phyloP scores from a whole-genome alignment of 2,888 invertebrate species.

The Polyommatus icarus region DNA sequence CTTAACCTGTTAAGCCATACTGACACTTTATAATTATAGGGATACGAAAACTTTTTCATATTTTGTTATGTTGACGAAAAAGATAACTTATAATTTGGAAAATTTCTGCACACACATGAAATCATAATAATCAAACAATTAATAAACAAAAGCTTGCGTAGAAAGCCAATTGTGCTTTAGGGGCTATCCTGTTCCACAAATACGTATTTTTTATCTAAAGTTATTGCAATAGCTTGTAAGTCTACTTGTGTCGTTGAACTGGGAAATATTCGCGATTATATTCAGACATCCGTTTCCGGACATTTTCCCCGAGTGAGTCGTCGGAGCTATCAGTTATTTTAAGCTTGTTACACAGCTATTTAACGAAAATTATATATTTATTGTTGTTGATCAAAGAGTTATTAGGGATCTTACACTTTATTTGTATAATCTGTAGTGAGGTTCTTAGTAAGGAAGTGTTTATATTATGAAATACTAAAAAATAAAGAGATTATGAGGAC shows the following conservation, averaged over 20 bases:
- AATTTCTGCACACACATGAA: no score
- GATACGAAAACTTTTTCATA: not conserved
- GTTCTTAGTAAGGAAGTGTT: no score
- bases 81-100: no score
- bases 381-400: not conserved
- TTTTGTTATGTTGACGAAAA: no score
- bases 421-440: no score
- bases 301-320: not conserved
- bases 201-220: not conserved
- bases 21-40: not conserved
- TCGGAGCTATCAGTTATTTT: conserved; percentile 9
- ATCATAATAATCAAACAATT: no score
- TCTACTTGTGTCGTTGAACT: not conserved
- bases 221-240: not conserved
- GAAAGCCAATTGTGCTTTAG: no score
- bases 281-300: conserved; percentile 25
- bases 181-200: no score
- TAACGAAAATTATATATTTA: conserved; percentile 13
- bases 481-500: no score
- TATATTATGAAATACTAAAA: no score
- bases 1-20: not conserved
- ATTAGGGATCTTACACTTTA: not conserved
- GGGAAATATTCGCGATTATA: conserved; percentile 5
- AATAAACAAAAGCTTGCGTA: no score
- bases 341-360: not conserved